These are phyloP conservation scores for Aproaerema taeniolella DNA, from an alignment of 2,888 invertebrate species.

Conservation along the genomic window DNA sequence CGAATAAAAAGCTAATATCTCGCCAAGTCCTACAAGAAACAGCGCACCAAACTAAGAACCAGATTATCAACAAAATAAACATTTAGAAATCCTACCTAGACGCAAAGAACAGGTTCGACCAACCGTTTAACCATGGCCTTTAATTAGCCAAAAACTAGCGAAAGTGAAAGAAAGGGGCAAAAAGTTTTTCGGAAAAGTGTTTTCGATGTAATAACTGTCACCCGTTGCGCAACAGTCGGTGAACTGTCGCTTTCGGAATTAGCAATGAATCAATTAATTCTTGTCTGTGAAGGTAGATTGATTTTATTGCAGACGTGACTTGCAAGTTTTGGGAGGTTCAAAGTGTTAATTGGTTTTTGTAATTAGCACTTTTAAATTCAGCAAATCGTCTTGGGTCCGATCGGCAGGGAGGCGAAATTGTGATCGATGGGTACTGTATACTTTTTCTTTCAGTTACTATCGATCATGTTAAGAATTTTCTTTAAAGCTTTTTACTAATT, in stretches of 20 bases:
- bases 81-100: too few species aligned
- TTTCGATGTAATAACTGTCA: conserved; percentile 9
- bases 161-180: not conserved
- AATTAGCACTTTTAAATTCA: too few species aligned
- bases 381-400: too few species aligned
- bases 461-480: too few species aligned
- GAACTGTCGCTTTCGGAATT: conserved; percentile 34
- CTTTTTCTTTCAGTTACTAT: too few species aligned
- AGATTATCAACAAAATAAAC: too few species aligned
- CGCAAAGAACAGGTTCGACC: not conserved
- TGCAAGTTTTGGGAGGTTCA: not conserved
- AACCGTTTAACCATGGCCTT: not conserved
- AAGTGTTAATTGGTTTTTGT: not conserved
- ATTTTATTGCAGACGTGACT: conserved; percentile 19
- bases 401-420: too few species aligned
- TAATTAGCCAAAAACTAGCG: not conserved
- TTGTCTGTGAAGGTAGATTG: conserved; percentile 16
- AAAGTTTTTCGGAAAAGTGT: not conserved
- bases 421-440: too few species aligned
- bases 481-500: too few species aligned
- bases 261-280: conserved; percentile 28
- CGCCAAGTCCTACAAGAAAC: too few species aligned
- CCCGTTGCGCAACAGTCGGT: conserved; percentile 37
- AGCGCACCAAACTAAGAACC: too few species aligned
- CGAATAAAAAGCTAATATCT: too few species aligned